These are phyloP conservation scores for Apamea sordens DNA, from an alignment of 2,888 invertebrate species.

Conservation along the genomic window DNA sequence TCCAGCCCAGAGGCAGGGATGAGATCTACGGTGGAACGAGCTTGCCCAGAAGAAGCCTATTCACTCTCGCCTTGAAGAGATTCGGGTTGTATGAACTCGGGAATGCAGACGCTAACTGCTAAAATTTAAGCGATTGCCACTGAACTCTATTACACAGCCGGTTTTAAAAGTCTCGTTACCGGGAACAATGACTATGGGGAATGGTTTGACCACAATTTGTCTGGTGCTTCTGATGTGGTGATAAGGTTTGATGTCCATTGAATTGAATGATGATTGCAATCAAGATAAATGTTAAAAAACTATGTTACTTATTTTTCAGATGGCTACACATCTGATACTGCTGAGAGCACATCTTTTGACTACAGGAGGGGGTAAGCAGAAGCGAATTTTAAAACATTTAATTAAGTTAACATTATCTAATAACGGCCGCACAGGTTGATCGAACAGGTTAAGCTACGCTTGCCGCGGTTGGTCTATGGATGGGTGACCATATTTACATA, in stretches of 20 bases:
- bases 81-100: too few species aligned
- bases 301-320: constrained; percentile 73
- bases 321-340: constrained; percentile 88
- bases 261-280: background rate
- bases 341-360: constrained; percentile 87
- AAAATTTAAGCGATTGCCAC: too few species aligned
- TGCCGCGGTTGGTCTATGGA: too few species aligned
- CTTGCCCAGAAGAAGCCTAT: too few species aligned
- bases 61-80: too few species aligned
- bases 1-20: too few species aligned
- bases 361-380: constrained; percentile 84
- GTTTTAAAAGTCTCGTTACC: background rate
- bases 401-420: background rate
- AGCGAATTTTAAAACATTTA: background rate
- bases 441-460: too few species aligned
- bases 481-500: too few species aligned
- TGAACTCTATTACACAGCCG: background rate
- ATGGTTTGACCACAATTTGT: constrained; percentile 9
- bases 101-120: too few species aligned
- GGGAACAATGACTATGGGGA: background rate
- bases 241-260: background rate
- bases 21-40: too few species aligned
- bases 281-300: background rate
- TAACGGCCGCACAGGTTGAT: too few species aligned
- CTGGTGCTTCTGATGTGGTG: constrained; percentile 1